phyloP scores from a whole-genome alignment of 2,113 vertebrate species.

The Caloenas nicobarica region DNA sequence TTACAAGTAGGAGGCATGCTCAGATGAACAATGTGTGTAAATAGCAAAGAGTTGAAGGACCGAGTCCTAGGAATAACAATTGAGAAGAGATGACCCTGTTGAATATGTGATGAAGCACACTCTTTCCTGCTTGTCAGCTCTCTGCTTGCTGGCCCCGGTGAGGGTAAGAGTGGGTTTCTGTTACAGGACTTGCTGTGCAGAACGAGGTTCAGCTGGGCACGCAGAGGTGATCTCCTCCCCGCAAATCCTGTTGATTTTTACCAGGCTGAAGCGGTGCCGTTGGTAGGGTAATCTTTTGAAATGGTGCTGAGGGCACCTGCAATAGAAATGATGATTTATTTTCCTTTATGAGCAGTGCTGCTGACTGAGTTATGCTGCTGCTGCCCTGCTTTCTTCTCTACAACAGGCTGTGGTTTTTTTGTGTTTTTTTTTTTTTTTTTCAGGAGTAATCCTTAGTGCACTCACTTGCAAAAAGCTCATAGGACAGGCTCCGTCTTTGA shows the following conservation, averaged over 20 bases:
- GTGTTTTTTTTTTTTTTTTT: not conserved
- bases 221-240: not conserved
- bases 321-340: not conserved
- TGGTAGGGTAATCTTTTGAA: not conserved
- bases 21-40: slow-evolving; percentile 6
- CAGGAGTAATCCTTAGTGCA: not conserved
- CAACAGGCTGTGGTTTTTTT: not conserved
- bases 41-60: not conserved
- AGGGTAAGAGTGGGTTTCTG: not conserved
- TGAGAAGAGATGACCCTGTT: not conserved
- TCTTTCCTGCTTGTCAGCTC: not conserved
- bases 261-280: not conserved
- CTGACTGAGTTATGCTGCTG: not conserved
- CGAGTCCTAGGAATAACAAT: not conserved
- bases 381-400: not conserved
- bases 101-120: not conserved
- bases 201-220: not conserved
- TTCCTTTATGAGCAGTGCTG: not conserved
- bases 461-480: not conserved
- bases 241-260: not conserved
- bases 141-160: not conserved
- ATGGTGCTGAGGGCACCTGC: not conserved
- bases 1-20: not conserved
- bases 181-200: not conserved
- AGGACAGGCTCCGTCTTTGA: not conserved